A percentile compares a stretch with the other conserved stretches of the same genome.
These are phyloP conservation scores for Nibea coibor DNA, from an alignment of 2,113 vertebrate species.

Conservation along the genomic window DNA sequence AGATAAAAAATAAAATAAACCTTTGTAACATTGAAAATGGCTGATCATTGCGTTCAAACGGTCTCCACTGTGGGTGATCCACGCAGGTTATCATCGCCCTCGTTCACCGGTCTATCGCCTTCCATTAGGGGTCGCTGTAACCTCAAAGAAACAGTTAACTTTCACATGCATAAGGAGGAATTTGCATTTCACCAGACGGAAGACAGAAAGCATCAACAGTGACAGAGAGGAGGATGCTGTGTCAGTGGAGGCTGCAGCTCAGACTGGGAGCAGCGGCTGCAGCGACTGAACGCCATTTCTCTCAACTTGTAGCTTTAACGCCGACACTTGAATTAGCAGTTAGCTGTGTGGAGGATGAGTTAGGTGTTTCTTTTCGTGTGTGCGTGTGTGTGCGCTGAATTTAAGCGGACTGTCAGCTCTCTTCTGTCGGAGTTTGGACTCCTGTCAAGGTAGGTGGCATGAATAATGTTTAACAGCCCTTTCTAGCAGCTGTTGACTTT, in stretches of 20 bases:
- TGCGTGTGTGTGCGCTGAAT: background rate
- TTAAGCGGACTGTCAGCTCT: conserved; percentile 5
- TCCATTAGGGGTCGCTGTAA: conserved; percentile 62
- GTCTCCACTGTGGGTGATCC: background rate
- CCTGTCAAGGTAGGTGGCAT: conserved; percentile 48
- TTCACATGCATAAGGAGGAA: conserved; percentile 12
- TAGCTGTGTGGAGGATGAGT: conserved; percentile 8
- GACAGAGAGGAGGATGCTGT: conserved; percentile 32
- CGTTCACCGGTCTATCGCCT: background rate
- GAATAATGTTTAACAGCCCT: background rate
- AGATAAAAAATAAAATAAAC: conserved; percentile 57
- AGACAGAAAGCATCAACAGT: conserved; percentile 17
- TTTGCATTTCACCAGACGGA: conserved; percentile 37
- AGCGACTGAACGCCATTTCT: background rate
- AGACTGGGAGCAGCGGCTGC: conserved; percentile 1
- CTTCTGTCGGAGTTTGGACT: conserved; percentile 37
- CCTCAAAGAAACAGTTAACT: background rate
- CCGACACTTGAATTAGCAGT: background rate
- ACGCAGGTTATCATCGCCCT: background rate
- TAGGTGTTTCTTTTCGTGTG: background rate
- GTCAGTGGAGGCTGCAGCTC: conserved; percentile 43
- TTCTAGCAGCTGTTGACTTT: background rate
- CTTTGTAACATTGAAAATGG: conserved; percentile 50
- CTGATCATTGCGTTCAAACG: background rate
- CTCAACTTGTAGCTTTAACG: conserved; percentile 31